phyloP scores from a whole-genome alignment of 2,888 invertebrate genomes.

The Agrilus cyanescens region DNA sequence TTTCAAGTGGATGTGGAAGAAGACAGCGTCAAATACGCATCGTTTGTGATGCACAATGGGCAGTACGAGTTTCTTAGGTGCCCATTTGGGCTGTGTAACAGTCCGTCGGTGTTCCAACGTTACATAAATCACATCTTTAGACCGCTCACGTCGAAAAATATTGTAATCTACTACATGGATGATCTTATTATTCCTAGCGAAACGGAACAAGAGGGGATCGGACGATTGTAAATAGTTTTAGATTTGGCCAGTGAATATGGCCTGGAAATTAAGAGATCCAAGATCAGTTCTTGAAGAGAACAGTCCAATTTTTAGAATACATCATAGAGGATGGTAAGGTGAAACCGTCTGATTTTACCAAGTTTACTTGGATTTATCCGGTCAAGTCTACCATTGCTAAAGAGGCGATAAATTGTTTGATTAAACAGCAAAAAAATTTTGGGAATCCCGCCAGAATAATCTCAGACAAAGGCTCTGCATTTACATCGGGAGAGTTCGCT shows the following conservation, averaged over 20 bases:
- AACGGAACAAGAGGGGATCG: slow-evolving; percentile 13
- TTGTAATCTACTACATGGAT: slow-evolving; percentile 13
- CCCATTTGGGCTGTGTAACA: slow-evolving; percentile 2
- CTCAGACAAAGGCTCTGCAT: slow-evolving; percentile 26
- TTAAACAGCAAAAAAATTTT: slow-evolving; percentile 19
- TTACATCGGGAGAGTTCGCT: slow-evolving; percentile 25
- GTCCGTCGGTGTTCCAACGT: neutral
- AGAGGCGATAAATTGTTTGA: too few relatives aligned
- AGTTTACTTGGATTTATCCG: too few relatives aligned
- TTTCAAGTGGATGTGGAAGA: too few relatives aligned
- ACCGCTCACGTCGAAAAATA: neutral
- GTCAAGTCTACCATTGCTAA: too few relatives aligned
- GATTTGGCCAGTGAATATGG: slow-evolving; percentile 22
- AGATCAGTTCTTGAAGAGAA: slow-evolving; percentile 24
- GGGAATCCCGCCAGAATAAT: slow-evolving; percentile 15
- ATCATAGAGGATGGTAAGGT: too few relatives aligned
- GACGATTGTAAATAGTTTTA: slow-evolving; percentile 16
- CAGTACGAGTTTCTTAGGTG: slow-evolving; percentile 1
- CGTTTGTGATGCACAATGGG: too few relatives aligned
- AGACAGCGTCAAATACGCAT: too few relatives aligned
- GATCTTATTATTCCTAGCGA: slow-evolving; percentile 15
- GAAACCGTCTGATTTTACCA: too few relatives aligned
- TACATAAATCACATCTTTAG: neutral
- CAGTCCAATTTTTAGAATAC: slow-evolving; percentile 12
- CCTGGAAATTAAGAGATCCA: slow-evolving; percentile 24